Percentiles rank a stretch among this genome's conserved stretches.
Evolutionary conservation across 2,797 vertebrate species (phyloP).

Genomic region (Sebastes steindachneri): DNA sequence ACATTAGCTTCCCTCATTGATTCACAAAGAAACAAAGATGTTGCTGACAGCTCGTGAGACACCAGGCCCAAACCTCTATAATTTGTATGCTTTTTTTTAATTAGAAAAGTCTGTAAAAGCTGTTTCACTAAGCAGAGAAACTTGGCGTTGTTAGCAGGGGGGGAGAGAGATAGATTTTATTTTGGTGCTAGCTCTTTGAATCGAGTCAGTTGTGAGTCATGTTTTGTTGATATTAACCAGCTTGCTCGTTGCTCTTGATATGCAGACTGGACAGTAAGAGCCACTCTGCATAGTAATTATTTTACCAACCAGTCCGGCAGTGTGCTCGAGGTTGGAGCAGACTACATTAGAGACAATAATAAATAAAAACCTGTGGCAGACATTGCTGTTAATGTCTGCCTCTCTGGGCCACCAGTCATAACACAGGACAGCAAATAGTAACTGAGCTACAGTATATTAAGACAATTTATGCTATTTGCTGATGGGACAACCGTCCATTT

Average conservation of each 20-base stretch:
- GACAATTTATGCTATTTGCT: background rate
- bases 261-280: conserved; percentile 39
- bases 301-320: conserved; percentile 20
- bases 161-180: conserved; percentile 25
- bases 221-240: conserved; percentile 45
- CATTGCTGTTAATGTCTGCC: background rate
- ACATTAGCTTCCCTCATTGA: conserved; percentile 34
- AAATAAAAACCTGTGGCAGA: conserved; percentile 26
- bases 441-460: background rate
- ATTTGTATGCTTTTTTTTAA: conserved; percentile 2
- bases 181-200: conserved; percentile 34
- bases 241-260: conserved; percentile 45
- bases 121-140: conserved; percentile 1
- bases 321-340: conserved; percentile 15
- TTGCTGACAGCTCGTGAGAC: conserved; percentile 16
- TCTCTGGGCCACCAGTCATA: background rate
- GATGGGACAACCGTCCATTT: background rate
- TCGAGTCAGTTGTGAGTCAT: conserved; percentile 50
- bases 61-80: background rate
- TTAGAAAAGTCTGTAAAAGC: background rate
- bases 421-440: background rate
- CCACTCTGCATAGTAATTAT: conserved; percentile 40
- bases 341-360: conserved; percentile 27
- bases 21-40: conserved; percentile 31
- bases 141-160: background rate